A percentile compares a stretch with the other conserved stretches of the same genome.
These are phyloP conservation scores for Vanacampus margaritifer DNA, from an alignment of 2,113 vertebrate species.

Conservation along the genomic window DNA sequence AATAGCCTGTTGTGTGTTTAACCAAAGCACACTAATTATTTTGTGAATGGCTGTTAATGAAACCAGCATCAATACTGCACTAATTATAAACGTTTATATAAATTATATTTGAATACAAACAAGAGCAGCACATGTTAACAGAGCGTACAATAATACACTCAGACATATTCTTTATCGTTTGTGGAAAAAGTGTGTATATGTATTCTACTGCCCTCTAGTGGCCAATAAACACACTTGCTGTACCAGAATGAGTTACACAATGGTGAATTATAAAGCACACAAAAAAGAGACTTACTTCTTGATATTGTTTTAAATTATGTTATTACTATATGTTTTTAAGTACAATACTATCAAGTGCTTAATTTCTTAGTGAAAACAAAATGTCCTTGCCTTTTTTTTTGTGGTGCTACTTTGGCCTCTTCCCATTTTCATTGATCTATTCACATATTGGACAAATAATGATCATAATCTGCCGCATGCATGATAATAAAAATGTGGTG, in stretches of 20 bases:
- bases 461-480: constrained; percentile 25
- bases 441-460: constrained; percentile 17
- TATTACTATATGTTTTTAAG: neutral
- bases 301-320: neutral
- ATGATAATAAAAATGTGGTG: constrained; percentile 1
- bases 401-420: neutral
- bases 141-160: neutral
- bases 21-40: too few species aligned
- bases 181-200: neutral
- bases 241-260: neutral
- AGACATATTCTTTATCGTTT: neutral
- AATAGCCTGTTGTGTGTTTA: too few species aligned
- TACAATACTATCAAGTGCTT: neutral
- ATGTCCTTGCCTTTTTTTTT: too few species aligned
- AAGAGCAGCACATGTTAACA: too few species aligned
- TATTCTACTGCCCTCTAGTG: neutral
- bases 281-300: neutral
- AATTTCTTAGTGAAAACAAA: too few species aligned
- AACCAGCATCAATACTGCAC: neutral
- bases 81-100: neutral
- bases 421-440: neutral
- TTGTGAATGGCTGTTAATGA: neutral
- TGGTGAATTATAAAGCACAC: neutral
- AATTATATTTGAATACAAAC: neutral
- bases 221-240: neutral